Evolutionary conservation across 2,113 vertebrate genomes (phyloP).

Genomic region (Petromus typicus): DNA sequence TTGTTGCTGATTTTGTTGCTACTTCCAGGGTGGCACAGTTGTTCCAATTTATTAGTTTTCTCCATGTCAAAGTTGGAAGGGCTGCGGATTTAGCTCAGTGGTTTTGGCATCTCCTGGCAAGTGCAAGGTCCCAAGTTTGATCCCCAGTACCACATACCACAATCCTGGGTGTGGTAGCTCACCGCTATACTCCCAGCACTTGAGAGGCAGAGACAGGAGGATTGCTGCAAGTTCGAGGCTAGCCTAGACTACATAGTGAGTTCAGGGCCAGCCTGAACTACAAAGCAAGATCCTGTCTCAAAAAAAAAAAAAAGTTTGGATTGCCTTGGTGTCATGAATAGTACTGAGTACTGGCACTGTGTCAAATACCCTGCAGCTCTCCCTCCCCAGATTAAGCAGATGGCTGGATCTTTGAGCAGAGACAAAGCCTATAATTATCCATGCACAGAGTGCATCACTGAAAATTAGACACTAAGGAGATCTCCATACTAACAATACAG

Average conservation of each 20-base stretch:
- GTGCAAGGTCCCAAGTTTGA: no score
- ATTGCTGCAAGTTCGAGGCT: no score
- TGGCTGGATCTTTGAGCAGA: background rate
- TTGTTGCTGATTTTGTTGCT: background rate
- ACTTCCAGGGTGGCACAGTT: background rate
- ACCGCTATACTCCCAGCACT: no score
- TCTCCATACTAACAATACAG: background rate
- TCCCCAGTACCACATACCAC: no score
- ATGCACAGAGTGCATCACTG: background rate
- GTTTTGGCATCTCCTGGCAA: no score
- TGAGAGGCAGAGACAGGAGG: no score
- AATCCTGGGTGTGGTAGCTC: no score
- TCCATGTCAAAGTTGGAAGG: background rate
- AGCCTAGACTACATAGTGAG: no score
- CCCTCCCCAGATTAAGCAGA: background rate
- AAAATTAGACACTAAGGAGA: background rate
- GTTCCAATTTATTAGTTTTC: background rate
- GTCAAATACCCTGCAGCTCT: background rate
- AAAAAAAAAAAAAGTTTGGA: background rate
- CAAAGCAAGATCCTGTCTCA: no score
- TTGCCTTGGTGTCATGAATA: background rate
- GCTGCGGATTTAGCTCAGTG: no score
- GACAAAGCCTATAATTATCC: background rate
- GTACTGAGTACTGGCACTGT: background rate
- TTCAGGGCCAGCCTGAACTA: no score